phyloP scores from a whole-genome alignment of 2,797 vertebrate species.

The Huso huso region DNA sequence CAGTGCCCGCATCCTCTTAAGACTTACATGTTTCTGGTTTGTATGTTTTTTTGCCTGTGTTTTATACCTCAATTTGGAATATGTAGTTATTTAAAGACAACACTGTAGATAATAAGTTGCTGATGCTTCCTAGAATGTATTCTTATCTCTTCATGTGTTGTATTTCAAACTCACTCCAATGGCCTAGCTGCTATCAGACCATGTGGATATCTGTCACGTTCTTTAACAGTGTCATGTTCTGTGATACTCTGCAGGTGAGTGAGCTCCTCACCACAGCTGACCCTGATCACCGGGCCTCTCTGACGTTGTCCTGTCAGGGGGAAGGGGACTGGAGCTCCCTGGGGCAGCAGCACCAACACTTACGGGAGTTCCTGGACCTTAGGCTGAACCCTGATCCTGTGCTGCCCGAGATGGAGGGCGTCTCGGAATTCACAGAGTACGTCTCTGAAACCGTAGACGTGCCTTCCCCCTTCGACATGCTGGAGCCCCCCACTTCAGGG shows the following conservation, averaged over 20 bases:
- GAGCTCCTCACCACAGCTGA: slow-evolving; percentile 69
- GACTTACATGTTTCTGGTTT: too few species aligned
- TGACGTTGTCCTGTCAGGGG: slow-evolving; percentile 82
- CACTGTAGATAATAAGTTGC: too few species aligned
- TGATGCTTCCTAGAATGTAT: too few species aligned
- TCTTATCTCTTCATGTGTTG: too few species aligned
- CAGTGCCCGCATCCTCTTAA: too few species aligned
- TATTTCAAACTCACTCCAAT: too few species aligned
- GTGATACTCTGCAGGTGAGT: slow-evolving; percentile 60
- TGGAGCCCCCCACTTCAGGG: slow-evolving; percentile 92
- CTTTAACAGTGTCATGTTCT: too few species aligned
- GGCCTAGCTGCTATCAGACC: too few species aligned
- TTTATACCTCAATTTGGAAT: too few species aligned
- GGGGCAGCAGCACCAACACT: slow-evolving; percentile 62
- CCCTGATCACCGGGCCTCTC: slow-evolving; percentile 60
- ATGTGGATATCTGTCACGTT: too few species aligned
- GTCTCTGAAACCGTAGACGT: slow-evolving; percentile 91
- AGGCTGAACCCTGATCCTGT: slow-evolving; percentile 76
- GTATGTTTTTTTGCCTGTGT: too few species aligned
- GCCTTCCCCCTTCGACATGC: slow-evolving; percentile 88
- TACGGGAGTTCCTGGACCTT: slow-evolving; percentile 66
- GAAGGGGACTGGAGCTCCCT: slow-evolving; percentile 88
- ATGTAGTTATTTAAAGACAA: too few species aligned
- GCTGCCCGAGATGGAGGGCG: slow-evolving; percentile 87
- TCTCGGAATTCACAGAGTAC: slow-evolving; percentile 88